Percentiles rank a stretch among this genome's conserved stretches.
Evolutionary conservation across 2,888 invertebrate genomes (phyloP).

Genomic region (Choristoneura rosaceana): DNA sequence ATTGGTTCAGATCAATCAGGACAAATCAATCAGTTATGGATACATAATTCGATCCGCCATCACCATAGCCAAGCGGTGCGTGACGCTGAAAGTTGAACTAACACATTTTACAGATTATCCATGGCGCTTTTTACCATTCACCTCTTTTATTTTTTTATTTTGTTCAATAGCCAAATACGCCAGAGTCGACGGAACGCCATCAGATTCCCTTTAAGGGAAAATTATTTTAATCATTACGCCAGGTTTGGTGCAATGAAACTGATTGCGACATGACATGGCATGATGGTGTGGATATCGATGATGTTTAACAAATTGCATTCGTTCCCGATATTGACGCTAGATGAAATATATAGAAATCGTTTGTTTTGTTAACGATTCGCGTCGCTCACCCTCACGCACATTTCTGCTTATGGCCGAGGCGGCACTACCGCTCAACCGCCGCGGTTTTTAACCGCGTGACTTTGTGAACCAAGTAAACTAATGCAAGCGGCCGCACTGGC

Average conservation of each 20-base stretch:
- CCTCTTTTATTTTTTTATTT: not conserved
- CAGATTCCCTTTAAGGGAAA: conserved; percentile 12
- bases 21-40: not conserved
- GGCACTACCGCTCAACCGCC: no score
- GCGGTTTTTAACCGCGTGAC: no score
- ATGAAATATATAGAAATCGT: conserved; percentile 1
- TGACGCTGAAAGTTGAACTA: conserved; percentile 4
- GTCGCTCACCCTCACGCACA: not conserved
- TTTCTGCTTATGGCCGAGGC: not conserved
- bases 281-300: conserved; percentile 15
- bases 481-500: no score
- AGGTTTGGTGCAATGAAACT: conserved; percentile 18
- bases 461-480: no score
- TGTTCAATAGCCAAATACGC: not conserved
- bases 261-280: conserved; percentile 25
- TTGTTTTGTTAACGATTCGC: conserved; percentile 11
- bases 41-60: not conserved
- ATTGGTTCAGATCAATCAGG: not conserved
- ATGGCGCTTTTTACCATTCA: not conserved
- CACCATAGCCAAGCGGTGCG: not conserved
- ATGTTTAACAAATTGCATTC: conserved; percentile 36
- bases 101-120: not conserved
- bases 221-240: conserved; percentile 22
- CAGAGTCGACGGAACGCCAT: not conserved
- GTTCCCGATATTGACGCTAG: conserved; percentile 1